Evolutionary conservation across 2,797 vertebrate genomes (phyloP), one percentile per base, ranked within the genome.

Genomic region (Centropyge bicolor): DNA sequence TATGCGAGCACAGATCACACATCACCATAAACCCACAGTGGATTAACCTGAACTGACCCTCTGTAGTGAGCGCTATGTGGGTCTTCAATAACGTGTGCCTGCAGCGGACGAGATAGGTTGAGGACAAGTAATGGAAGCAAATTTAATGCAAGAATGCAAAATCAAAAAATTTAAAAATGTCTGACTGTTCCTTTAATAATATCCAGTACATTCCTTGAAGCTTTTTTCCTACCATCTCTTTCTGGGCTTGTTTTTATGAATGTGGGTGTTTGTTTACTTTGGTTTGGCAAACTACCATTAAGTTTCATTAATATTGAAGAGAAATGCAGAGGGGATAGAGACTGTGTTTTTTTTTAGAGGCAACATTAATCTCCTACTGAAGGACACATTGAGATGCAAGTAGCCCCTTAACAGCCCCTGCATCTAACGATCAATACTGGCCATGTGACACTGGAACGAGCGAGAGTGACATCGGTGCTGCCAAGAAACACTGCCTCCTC

Each of bases 381-480:
- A 67, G 60, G 82, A 89, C 80, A 89, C 84, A 91, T 88, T 94
- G 82, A 88, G 81, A 91, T 92, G 83, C 89, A 86, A 82, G 76
- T 8, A 56, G 85, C 57, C 67, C 52, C 79, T 87, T 87, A 92
- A 84, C 89, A 83, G 90, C 76, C 61, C 45, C 77, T 48, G 77
- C 76, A 88, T 92, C 81, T 67, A 57, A 85, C 76, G 57, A 91
- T 93, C 93, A 92, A 94, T 94, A 91, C 74, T 20, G 66, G 19
- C 76, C 76, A 83, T 76, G 70, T 87, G 82, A 85, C 59, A 51
- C 70, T 59, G 55, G 46, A 77, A 57, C 38, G 12, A 52, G 69
- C 14, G 6, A 76, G 70, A 80, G 76, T 90, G 81, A 89, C 86
- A 88, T 62, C 13, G 22, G 45, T n/a, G 80, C 82, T 86, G 77